Percentiles rank a stretch among this genome's conserved stretches.
Evolutionary conservation across 2,113 vertebrate genomes (phyloP).

Genomic region (Hemicordylus capensis): DNA sequence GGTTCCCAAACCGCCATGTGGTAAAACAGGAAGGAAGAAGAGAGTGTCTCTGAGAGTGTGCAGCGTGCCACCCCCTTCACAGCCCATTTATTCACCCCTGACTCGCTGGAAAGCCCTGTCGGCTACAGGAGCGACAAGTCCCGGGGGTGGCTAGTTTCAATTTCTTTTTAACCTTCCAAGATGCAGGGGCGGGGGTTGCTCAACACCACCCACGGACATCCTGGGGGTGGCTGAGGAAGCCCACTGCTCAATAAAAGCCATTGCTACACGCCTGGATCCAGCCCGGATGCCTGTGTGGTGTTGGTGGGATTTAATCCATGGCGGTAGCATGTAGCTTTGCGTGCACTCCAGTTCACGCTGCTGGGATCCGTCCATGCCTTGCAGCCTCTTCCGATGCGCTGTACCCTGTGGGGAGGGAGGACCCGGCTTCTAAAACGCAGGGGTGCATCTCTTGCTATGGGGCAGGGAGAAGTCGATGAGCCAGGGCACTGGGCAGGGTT

Average conservation of each 20-base stretch:
- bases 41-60: neutral
- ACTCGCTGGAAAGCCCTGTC: too few relatives aligned
- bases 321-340: neutral
- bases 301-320: neutral
- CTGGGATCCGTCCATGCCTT: too few relatives aligned
- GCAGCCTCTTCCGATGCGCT: too few relatives aligned
- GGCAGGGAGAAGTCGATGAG: neutral
- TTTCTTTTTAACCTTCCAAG: too few relatives aligned
- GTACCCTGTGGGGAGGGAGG: neutral
- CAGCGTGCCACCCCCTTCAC: neutral
- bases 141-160: too few relatives aligned
- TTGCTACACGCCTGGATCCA: neutral
- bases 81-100: neutral
- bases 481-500: too few relatives aligned
- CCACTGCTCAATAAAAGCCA: neutral
- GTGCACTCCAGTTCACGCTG: neutral
- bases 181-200: neutral
- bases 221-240: neutral
- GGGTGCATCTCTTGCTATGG: neutral
- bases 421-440: neutral
- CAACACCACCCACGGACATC: neutral
- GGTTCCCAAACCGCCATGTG: neutral
- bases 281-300: neutral
- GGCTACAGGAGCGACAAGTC: too few relatives aligned
- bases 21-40: neutral